Evolutionary conservation across 2,113 vertebrate species (phyloP).

Genomic region (Athene noctua): DNA sequence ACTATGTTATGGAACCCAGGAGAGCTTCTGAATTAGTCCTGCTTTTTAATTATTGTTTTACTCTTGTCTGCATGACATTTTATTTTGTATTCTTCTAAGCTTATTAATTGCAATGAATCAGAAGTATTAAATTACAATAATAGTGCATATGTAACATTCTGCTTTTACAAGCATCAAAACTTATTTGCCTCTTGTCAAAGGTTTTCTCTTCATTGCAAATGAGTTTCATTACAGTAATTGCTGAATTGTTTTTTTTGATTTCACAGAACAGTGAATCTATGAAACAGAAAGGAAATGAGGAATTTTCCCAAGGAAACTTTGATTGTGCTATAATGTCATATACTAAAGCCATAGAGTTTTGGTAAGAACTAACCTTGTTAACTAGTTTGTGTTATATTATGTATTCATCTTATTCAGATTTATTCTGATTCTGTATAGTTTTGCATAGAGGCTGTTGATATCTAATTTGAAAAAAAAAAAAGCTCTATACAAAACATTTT

Average conservation of each 20-base stretch:
- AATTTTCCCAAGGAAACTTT: slow-evolving; percentile 80
- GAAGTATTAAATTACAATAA: background rate
- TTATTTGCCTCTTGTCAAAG: background rate
- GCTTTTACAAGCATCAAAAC: background rate
- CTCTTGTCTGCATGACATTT: background rate
- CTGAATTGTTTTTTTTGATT: slow-evolving; percentile 10
- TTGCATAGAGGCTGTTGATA: background rate
- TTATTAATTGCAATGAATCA: background rate
- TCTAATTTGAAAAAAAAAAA: background rate
- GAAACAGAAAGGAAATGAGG: slow-evolving; percentile 85
- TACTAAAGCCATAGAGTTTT: slow-evolving; percentile 82
- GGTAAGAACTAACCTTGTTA: slow-evolving; percentile 74
- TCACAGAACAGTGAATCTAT: slow-evolving; percentile 83
- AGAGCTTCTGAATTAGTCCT: background rate
- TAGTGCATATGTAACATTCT: background rate
- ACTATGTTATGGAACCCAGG: background rate
- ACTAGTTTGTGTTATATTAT: background rate
- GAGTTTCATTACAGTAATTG: background rate
- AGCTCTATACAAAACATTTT: accelerated
- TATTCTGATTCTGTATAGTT: background rate
- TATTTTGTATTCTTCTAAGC: background rate
- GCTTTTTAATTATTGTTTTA: background rate
- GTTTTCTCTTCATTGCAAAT: background rate
- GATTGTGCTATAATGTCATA: slow-evolving; percentile 80
- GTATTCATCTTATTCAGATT: background rate